phyloP scores from a whole-genome alignment of 2,888 invertebrate genomes.

The Ligdia adustata region DNA sequence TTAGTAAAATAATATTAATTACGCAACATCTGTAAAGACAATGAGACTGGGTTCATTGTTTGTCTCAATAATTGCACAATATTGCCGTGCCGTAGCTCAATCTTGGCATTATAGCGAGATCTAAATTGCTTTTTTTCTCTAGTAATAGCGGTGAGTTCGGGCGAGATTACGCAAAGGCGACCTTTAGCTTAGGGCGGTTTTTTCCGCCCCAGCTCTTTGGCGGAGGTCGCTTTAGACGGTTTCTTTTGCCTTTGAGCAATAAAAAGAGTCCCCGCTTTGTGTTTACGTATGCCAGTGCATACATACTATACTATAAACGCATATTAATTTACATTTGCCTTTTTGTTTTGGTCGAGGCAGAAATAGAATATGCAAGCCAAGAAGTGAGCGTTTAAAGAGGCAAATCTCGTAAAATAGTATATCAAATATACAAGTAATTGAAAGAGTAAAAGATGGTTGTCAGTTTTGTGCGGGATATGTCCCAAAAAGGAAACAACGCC shows the following conservation, averaged over 20 bases:
- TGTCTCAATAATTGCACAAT: constrained; percentile 27
- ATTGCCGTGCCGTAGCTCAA: constrained; percentile 29
- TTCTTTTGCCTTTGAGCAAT: constrained; percentile 47
- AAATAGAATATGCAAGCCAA: no score
- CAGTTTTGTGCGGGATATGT: no score
- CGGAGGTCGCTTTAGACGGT: constrained; percentile 43
- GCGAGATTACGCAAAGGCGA: constrained; percentile 60
- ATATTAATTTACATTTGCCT: no score
- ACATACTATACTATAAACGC: no score
- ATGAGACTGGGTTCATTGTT: constrained; percentile 16
- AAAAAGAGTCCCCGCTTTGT: constrained; percentile 37
- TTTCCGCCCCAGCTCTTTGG: constrained; percentile 52
- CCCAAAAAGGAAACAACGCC: no score
- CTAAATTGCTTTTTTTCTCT: constrained; percentile 58
- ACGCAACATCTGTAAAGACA: constrained; percentile 17
- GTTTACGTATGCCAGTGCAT: constrained; percentile 23
- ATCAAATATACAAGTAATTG: no score
- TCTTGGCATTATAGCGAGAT: constrained; percentile 44
- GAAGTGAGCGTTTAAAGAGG: no score
- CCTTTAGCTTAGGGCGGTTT: constrained; percentile 60
- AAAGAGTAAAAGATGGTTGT: no score
- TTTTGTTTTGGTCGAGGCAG: no score
- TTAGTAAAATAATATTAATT: constrained; percentile 21
- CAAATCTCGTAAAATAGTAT: no score
- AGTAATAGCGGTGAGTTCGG: constrained; percentile 39